Conservation (phyloP, 2,797 vertebrate species). For the Silurus aristotelis region DNA sequence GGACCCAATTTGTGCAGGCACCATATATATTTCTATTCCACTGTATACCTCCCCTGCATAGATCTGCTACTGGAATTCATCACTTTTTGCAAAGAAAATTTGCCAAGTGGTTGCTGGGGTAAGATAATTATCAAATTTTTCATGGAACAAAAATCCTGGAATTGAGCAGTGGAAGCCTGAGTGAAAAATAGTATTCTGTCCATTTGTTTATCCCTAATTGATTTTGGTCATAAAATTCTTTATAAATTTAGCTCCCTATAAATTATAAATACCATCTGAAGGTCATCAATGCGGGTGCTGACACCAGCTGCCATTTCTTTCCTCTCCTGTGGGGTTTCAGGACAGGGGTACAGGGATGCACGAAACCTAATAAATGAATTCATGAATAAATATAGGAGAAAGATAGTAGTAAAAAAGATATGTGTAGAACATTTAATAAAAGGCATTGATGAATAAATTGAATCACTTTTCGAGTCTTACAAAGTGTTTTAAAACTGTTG, state of each 20-base stretch:
- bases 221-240: not conserved
- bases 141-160: too few relatives aligned
- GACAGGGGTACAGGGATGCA: slow-evolving; percentile 95
- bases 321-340: slow-evolving; percentile 93
- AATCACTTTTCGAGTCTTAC: not conserved
- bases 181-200: too few relatives aligned
- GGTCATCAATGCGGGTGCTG: slow-evolving; percentile 95
- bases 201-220: not conserved
- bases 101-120: too few relatives aligned
- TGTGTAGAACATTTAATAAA: not conserved
- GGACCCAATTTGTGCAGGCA: too few relatives aligned
- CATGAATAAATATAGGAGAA: slow-evolving; percentile 6
- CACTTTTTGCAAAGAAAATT: too few relatives aligned
- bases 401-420: not conserved
- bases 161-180: too few relatives aligned
- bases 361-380: slow-evolving; percentile 81
- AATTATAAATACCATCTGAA: slow-evolving; percentile 86
- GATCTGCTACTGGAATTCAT: too few relatives aligned
- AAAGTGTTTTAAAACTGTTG: not conserved
- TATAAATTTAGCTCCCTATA: not conserved
- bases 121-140: too few relatives aligned
- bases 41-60: too few relatives aligned
- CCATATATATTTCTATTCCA: too few relatives aligned
- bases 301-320: slow-evolving; percentile 98
- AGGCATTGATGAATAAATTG: not conserved